phyloP scores from a whole-genome alignment of 2,113 vertebrate genomes.

The Butorides virescens region DNA sequence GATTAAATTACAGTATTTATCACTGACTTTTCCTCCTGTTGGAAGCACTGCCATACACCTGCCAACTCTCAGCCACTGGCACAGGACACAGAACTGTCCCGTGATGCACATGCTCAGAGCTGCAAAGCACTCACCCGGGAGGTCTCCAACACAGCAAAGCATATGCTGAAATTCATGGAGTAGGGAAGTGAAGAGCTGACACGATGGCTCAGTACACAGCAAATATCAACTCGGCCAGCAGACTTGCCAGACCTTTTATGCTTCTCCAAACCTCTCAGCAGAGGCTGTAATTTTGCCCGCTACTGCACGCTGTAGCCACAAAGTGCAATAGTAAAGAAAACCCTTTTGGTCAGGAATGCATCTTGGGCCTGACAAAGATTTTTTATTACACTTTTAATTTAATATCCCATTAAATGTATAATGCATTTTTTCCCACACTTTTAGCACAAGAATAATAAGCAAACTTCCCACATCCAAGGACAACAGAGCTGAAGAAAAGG shows the following conservation, averaged over 20 bases:
- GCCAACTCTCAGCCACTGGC: not conserved
- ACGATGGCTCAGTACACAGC: not conserved
- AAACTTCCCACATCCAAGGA: not conserved
- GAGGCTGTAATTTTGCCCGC: not conserved
- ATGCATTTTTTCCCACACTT: not conserved
- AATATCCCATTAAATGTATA: not conserved
- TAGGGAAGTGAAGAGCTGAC: not conserved
- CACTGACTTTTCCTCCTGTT: not conserved
- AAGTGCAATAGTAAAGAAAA: not conserved
- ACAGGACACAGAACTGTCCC: not conserved
- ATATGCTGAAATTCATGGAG: not conserved
- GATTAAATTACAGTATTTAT: not conserved
- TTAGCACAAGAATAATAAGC: not conserved
- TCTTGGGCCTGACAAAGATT: not conserved
- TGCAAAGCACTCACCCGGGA: not conserved
- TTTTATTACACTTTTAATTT: not conserved
- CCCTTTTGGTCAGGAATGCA: not conserved
- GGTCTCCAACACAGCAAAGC: conserved; percentile 22
- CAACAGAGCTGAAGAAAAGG: not conserved
- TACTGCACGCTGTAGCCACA: not conserved
- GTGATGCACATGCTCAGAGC: not conserved
- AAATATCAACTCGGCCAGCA: not conserved
- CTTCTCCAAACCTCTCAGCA: not conserved
- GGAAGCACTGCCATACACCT: not conserved
- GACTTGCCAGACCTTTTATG: conserved; percentile 23